Percentiles rank a stretch among this genome's conserved stretches.
These are phyloP conservation scores for Cheilosia soror DNA, from an alignment of 2,888 invertebrate genomes.

Conservation along the genomic window DNA sequence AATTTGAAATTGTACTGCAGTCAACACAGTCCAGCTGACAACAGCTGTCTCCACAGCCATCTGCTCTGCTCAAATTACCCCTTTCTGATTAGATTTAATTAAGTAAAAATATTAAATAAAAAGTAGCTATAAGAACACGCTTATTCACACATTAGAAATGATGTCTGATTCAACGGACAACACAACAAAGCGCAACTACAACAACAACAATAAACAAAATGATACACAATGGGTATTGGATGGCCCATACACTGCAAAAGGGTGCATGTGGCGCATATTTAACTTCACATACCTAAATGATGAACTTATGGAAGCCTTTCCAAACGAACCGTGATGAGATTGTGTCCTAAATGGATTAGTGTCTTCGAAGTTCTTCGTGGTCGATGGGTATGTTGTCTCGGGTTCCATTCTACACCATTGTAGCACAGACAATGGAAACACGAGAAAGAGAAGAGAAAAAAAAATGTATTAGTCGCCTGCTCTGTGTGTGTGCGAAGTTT, in stretches of 20 bases:
- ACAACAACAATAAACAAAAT: constrained; percentile 58
- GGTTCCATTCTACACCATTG: constrained; percentile 80
- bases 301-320: constrained; percentile 84
- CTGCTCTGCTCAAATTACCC: constrained; percentile 41
- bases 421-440: constrained; percentile 19
- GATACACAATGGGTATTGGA: constrained; percentile 39
- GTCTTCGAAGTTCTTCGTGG: constrained; percentile 84
- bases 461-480: constrained; percentile 24
- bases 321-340: constrained; percentile 83
- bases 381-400: constrained; percentile 80
- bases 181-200: constrained; percentile 58
- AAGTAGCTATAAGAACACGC: constrained; percentile 33
- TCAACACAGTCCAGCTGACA: not conserved
- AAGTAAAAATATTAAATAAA: constrained; percentile 18
- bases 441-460: constrained; percentile 29
- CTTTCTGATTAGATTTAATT: constrained; percentile 57
- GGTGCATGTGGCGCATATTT: constrained; percentile 19
- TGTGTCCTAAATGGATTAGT: constrained; percentile 82
- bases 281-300: constrained; percentile 81
- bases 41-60: constrained; percentile 1
- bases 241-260: constrained; percentile 40
- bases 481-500: constrained; percentile 35
- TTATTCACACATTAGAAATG: constrained; percentile 65
- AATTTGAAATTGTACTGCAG: constrained; percentile 3
- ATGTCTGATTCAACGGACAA: constrained; percentile 68